phyloP scores from a whole-genome alignment of 2,797 vertebrate genomes.

The Pteronotus mesoamericanus region DNA sequence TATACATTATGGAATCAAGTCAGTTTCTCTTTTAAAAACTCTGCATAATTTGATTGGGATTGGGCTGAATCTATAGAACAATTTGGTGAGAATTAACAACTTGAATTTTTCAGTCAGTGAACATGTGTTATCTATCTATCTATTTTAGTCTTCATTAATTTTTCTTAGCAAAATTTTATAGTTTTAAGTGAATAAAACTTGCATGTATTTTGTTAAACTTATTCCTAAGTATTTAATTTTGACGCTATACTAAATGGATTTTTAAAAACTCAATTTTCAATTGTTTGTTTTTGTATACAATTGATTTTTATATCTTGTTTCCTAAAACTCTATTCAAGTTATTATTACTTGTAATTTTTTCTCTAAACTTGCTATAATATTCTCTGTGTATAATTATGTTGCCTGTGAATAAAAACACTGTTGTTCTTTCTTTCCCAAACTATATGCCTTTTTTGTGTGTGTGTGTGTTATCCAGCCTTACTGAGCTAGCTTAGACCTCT shows the following conservation, averaged over 20 bases:
- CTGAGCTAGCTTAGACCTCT: background rate
- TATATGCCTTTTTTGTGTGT: background rate
- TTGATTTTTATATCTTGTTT: background rate
- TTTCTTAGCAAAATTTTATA: background rate
- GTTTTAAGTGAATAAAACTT: background rate
- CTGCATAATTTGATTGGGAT: background rate
- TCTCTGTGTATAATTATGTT: background rate
- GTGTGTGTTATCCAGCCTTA: background rate
- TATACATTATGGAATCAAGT: background rate
- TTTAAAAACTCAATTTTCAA: background rate
- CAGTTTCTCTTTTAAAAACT: background rate
- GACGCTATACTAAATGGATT: background rate
- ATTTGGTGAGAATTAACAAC: background rate
- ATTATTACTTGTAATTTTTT: background rate
- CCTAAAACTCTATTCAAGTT: background rate
- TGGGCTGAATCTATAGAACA: background rate
- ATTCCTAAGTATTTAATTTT: background rate
- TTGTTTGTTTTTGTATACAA: background rate
- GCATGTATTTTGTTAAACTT: background rate
- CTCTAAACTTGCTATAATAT: background rate
- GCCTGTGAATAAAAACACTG: background rate
- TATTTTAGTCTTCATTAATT: conserved; percentile 3
- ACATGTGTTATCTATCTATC: background rate
- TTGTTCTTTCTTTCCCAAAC: background rate
- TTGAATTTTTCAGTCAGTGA: background rate